Evolutionary conservation across 2,113 vertebrate genomes (phyloP), one percentile per base, ranked within the genome.

Genomic region (Rana temporaria): DNA sequence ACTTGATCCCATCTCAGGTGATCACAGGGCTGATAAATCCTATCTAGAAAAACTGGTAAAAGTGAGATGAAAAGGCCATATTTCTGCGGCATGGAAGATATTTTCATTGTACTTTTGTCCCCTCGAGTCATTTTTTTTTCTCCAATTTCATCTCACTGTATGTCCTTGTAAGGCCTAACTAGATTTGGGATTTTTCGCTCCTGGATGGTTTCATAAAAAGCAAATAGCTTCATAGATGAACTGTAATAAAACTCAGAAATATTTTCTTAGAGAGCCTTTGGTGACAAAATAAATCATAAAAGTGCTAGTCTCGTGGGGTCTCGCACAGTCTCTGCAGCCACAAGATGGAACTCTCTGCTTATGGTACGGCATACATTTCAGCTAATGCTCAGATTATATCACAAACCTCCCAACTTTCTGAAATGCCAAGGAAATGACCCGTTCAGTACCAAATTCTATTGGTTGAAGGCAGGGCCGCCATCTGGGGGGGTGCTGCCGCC

Each of bases 271-370:
- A 68, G 63, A 57, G 81, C 59, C 71, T 60, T 34, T 55, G 72
- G 62, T 83, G 72, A 75, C 63, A 68, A 76, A 34, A 76, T 76
- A 75, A 68, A 83, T 83, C 81, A 83, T 60, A 72, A 67, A 67
- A 66, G 81, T 32, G 30, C 11, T 48, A 20, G 16, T 83, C 81
- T 83, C 71, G 2, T 18, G 81, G 81, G 81, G 20, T 76, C 42
- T 83, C 59, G 72, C 62, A 56, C 52, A 5, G 64, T 59, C 30
- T 59, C 53, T 66, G 52, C 63, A 68, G 64, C 81, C 81, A 83
- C 81, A 75, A 83, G 81, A 83, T 83, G 81, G 81, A 83, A 83
- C 71, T 83, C 48, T 83, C 22, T 76, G 62, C 81, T 76, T 83
- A 56, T 68, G 34, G 67, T 76, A 66, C 63, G 19, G 34, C 20